These are phyloP conservation scores for Psettodes erumei DNA, from an alignment of 2,113 vertebrate genomes.

Conservation along the genomic window DNA sequence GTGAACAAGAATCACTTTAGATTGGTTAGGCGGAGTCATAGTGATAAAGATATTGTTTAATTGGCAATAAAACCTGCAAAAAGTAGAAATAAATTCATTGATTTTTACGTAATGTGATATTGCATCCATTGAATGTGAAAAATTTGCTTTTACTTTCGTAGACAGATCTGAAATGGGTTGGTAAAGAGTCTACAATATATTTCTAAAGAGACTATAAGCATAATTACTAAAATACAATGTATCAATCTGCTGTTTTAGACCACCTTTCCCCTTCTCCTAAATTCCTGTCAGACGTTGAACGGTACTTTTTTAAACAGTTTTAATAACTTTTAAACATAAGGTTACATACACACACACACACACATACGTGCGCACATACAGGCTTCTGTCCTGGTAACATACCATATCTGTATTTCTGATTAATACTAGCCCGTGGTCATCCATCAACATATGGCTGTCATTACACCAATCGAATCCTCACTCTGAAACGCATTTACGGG, in stretches of 20 bases:
- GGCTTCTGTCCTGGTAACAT: slow-evolving; percentile 54
- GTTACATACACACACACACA: background rate
- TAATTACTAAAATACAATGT: slow-evolving; percentile 19
- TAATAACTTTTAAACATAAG: background rate
- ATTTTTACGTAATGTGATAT: background rate
- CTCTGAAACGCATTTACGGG: slow-evolving; percentile 74
- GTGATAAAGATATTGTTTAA: background rate
- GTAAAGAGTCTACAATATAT: background rate
- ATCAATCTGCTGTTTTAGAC: background rate
- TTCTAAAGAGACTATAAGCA: slow-evolving; percentile 1
- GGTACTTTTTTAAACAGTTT: slow-evolving; percentile 17
- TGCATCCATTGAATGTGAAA: slow-evolving; percentile 1
- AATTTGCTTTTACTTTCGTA: background rate
- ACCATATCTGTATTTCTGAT: slow-evolving; percentile 76
- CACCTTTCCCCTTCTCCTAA: background rate
- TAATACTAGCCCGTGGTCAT: slow-evolving; percentile 76
- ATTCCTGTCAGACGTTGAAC: slow-evolving; percentile 1
- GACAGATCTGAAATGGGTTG: background rate
- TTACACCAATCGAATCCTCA: slow-evolving; percentile 78
- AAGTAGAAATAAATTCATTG: background rate
- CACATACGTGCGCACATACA: background rate
- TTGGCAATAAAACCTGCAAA: background rate
- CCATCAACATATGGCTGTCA: slow-evolving; percentile 82
- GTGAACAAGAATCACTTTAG: slow-evolving; percentile 1
- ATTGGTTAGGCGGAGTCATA: background rate